Percentiles rank a stretch among this genome's conserved stretches.
Conservation (phyloP, 2,888 invertebrate genomes). For the Alentia gelatinosa region DNA sequence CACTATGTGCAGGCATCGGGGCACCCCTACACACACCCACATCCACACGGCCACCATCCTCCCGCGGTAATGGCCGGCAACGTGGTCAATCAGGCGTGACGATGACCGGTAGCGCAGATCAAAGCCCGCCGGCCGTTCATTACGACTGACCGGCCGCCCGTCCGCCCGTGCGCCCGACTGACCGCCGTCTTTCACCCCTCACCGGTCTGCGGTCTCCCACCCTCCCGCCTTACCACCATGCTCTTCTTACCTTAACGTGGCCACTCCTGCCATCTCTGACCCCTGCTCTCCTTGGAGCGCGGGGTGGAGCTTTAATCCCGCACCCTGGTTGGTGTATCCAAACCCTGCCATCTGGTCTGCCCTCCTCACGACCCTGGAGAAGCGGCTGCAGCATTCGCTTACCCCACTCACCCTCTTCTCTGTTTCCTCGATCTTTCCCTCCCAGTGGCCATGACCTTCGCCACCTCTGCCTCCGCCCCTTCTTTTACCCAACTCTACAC, state of each 20-base stretch:
- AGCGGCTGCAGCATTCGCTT: not conserved
- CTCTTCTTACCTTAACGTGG: no score
- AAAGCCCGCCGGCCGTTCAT: conserved; percentile 30
- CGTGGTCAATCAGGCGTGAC: conserved; percentile 31
- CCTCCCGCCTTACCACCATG: no score
- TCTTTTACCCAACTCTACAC: not conserved
- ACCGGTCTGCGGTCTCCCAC: not conserved
- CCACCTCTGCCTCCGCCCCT: no score
- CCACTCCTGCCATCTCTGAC: not conserved
- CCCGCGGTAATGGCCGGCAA: conserved; percentile 27
- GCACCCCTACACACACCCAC: no score
- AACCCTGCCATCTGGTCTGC: not conserved
- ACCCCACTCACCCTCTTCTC: no score
- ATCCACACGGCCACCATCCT: not conserved
- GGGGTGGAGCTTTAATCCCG: not conserved
- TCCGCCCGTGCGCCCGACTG: not conserved
- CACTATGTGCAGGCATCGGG: no score
- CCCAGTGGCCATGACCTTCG: no score
- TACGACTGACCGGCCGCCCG: conserved; percentile 35
- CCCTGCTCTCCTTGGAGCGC: not conserved
- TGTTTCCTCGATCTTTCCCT: no score
- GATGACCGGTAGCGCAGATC: conserved; percentile 27
- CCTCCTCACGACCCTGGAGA: not conserved
- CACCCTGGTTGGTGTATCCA: not conserved
- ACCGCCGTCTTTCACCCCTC: not conserved